Evolutionary conservation across 35 echinoderm and acorn worm species (phyloP).

Genomic region (Patiria miniata): DNA sequence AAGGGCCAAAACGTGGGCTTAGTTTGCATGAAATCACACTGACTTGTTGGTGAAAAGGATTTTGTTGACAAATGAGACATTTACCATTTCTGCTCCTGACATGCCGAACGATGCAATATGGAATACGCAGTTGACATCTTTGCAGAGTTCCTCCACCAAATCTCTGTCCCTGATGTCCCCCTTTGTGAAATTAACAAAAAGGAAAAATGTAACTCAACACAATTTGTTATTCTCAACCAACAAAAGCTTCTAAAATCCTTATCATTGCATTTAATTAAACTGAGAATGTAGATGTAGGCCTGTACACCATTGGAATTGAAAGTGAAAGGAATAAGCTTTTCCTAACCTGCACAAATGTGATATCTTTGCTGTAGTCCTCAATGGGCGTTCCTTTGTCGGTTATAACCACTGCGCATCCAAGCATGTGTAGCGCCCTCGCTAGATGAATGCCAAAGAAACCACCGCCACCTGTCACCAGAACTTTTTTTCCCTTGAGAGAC

Average conservation of each 20-base stretch:
- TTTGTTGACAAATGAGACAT: too few species aligned
- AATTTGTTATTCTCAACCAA: too few species aligned
- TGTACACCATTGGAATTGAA: too few species aligned
- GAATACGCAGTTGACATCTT: constrained; percentile 79
- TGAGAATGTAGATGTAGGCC: too few species aligned
- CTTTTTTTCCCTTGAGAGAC: constrained; percentile 66
- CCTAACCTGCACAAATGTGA: constrained; percentile 81
- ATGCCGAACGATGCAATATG: constrained; percentile 98
- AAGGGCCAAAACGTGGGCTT: too few species aligned
- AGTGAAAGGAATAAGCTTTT: too few species aligned
- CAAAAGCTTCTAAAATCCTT: too few species aligned
- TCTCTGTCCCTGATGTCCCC: constrained; percentile 83
- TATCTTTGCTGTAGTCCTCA: constrained; percentile 69
- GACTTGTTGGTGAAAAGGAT: too few species aligned
- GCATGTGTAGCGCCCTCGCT: constrained; percentile 68
- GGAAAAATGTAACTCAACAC: neutral
- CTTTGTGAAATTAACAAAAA: constrained; percentile 30
- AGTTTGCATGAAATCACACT: too few species aligned
- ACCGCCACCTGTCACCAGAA: constrained; percentile 83
- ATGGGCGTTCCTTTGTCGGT: constrained; percentile 70
- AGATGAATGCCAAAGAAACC: constrained; percentile 93
- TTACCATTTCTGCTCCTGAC: constrained; percentile 94
- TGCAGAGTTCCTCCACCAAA: constrained; percentile 67
- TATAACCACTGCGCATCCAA: constrained; percentile 75
- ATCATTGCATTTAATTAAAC: too few species aligned